Percentiles rank a stretch among this genome's conserved stretches.
Conservation (phyloP, 2,113 vertebrate genomes). For the Sminthopsis crassicaudata region DNA sequence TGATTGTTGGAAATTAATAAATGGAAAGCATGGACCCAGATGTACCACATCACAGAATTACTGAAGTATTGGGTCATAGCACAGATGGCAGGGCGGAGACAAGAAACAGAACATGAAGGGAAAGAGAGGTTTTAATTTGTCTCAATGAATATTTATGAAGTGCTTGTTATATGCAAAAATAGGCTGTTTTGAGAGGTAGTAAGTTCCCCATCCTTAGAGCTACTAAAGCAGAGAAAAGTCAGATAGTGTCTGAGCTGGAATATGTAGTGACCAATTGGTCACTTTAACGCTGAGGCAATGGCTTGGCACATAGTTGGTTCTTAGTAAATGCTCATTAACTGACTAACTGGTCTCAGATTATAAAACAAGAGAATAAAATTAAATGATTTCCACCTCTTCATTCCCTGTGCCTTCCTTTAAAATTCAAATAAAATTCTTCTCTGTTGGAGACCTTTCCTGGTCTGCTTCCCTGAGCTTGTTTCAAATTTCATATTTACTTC, state of each 20-base stretch:
- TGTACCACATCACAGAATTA: constrained; percentile 61
- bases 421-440: background rate
- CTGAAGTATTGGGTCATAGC: background rate
- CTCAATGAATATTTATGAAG: background rate
- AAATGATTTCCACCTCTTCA: background rate
- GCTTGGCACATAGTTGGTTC: background rate
- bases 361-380: background rate
- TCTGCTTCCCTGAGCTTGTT: background rate
- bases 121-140: background rate
- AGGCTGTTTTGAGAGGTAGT: background rate
- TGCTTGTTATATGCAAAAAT: background rate
- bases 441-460: background rate
- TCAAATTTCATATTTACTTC: background rate
- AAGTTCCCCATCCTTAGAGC: background rate
- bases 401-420: background rate
- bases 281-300: background rate
- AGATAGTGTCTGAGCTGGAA: background rate
- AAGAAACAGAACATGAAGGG: constrained; percentile 31
- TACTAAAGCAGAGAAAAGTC: background rate
- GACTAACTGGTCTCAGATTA: background rate
- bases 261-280: background rate
- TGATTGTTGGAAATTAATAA: constrained; percentile 47
- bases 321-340: background rate
- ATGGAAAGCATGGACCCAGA: constrained; percentile 39
- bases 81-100: constrained; percentile 22